Base-by-base conservation (phyloP, 2,113 vertebrate genomes). In the Rhinichthys klamathensis region DNA sequence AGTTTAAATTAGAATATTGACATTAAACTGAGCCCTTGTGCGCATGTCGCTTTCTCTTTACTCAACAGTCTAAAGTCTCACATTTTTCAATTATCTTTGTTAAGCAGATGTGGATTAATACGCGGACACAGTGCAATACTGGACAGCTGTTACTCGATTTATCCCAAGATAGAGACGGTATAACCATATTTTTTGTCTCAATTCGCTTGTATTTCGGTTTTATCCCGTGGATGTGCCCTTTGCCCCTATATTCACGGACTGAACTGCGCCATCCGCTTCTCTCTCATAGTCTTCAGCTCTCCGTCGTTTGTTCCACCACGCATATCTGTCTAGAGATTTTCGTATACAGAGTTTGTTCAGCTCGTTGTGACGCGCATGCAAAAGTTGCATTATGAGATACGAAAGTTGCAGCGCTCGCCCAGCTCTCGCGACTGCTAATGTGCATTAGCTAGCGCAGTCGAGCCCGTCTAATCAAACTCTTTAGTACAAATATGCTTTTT, bases 21-120 rank as follows among this genome's bases (percentile, higher is more conserved):
- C 27, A 51, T 41, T 25, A 44, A 72, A 61, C 38, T 16, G 74
- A 49, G 80, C 25, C 46, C 5, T 16, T 80, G 32, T 89, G 84
- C 82, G 88, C 88, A 89, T 90, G 86, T 85, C 86, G 32, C 73
- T 82, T 72, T 51, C 72, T 70, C 35, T 72, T 38, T n/a, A 51
- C 44, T 79, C 4, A 51, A 76, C 84, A 84, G 89, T 88, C 72
- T 87, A 89, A 84, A 89, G 89, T 89, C 81, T 89, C 27, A 38
- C n/a, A 35, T 77, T 30, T 73, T 23, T 74, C 8, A 65, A 77
- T 10, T 2, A 61, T 32, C 51, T 85, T 77, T 80, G 58, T 83
- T 46, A 7, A 75, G 56, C 44, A 54, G 16, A 86, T 58, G 73
- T 15, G 16, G n/a, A 75, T 54, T 75, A 60, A 70, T 70, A 58